These are phyloP conservation scores for Galerucella pusilla DNA, from an alignment of 2,888 invertebrate species.

Conservation along the genomic window DNA sequence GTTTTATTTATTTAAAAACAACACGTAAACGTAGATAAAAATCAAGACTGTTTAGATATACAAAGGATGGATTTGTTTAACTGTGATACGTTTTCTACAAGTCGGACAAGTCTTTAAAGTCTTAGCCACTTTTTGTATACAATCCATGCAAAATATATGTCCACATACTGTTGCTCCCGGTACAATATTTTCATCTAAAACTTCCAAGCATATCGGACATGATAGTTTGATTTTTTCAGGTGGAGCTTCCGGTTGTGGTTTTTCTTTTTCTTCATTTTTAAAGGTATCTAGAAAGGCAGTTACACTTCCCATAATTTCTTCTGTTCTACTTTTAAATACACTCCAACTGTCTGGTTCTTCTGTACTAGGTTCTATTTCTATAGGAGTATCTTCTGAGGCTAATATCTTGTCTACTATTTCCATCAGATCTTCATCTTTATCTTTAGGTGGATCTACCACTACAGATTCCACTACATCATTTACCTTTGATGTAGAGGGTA, in stretches of 20 bases:
- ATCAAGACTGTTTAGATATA: conserved; percentile 26
- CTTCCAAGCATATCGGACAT: conserved; percentile 34
- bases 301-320: conserved; percentile 35
- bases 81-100: conserved; percentile 32
- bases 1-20: not conserved
- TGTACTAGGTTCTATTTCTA: conserved; percentile 5
- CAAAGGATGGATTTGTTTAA: conserved; percentile 34
- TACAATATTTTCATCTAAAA: conserved; percentile 20
- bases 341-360: conserved; percentile 30
- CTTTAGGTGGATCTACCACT: not conserved
- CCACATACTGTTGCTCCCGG: conserved; percentile 33
- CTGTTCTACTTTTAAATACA: conserved; percentile 27
- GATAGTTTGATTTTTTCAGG: conserved; percentile 30
- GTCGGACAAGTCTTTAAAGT: conserved; percentile 31
- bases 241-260: conserved; percentile 10
- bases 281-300: conserved; percentile 25
- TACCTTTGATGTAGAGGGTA: conserved; percentile 19
- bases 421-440: conserved; percentile 28
- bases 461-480: not conserved
- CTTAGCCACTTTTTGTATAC: conserved; percentile 27
- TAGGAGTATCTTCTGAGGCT: conserved; percentile 15
- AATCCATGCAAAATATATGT: conserved; percentile 35
- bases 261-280: conserved; percentile 9
- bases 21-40: not conserved
- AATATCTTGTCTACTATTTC: conserved; percentile 33